These are phyloP conservation scores for Erinaceus europaeus DNA, from an alignment of 2,113 vertebrate genomes.

Conservation along the genomic window DNA sequence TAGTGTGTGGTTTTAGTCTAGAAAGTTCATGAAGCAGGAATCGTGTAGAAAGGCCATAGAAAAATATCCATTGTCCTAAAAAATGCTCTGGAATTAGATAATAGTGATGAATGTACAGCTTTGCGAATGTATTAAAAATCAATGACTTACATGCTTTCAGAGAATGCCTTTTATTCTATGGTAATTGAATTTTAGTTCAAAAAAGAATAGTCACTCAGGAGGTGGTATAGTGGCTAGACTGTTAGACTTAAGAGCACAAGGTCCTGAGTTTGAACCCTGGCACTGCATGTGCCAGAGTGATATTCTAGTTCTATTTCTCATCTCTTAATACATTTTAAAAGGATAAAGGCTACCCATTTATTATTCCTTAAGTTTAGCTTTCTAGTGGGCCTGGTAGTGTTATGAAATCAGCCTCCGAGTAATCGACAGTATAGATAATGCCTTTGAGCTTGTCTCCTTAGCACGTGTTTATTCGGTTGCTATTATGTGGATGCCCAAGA, in stretches of 20 bases:
- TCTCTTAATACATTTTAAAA: too few species aligned
- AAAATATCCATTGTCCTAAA: not conserved
- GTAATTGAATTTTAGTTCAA: not conserved
- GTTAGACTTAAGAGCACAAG: too few species aligned
- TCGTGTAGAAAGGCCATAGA: not conserved
- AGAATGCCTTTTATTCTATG: not conserved
- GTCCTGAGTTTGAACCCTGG: too few species aligned
- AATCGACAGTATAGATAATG: not conserved
- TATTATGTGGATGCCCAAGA: not conserved
- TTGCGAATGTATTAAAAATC: not conserved
- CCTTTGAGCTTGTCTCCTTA: constrained; percentile 16
- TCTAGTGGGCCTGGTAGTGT: not conserved
- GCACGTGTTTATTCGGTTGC: not conserved
- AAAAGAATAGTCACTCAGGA: not conserved
- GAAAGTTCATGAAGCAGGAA: not conserved
- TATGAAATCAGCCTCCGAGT: not conserved
- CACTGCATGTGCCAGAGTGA: too few species aligned
- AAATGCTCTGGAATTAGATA: constrained; percentile 13
- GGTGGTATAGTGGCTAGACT: too few species aligned
- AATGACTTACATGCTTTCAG: not conserved
- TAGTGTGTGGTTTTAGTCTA: not conserved
- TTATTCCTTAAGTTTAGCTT: too few species aligned
- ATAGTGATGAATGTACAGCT: not conserved
- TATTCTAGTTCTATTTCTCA: too few species aligned
- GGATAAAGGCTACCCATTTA: not conserved